Evolutionary conservation across 2,797 vertebrate species (phyloP).

Genomic region (Ctenopoma multispine): DNA sequence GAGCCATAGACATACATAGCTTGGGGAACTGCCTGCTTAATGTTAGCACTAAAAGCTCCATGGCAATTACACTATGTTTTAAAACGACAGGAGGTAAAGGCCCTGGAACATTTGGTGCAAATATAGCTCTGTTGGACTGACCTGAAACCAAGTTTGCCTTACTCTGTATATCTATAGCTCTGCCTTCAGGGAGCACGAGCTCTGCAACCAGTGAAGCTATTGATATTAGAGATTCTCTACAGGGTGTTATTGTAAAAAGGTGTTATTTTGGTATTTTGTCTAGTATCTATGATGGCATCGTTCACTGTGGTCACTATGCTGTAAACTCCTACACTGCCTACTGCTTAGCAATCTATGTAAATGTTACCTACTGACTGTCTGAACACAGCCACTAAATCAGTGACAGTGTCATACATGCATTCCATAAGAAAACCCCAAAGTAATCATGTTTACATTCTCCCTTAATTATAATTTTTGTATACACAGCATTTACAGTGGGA

Average conservation of each 20-base stretch:
- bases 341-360: conserved; percentile 36
- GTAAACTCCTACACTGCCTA: conserved; percentile 63
- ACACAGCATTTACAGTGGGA: neutral
- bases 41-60: conserved; percentile 56
- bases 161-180: conserved; percentile 72
- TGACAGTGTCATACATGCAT: conserved; percentile 6
- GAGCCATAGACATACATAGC: conserved; percentile 73
- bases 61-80: conserved; percentile 42
- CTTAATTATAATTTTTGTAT: neutral
- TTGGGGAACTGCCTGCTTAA: conserved; percentile 52
- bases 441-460: conserved; percentile 30
- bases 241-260: conserved; percentile 58
- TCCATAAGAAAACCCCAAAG: conserved; percentile 51
- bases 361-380: conserved; percentile 16
- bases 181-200: conserved; percentile 60
- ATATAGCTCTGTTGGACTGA: conserved; percentile 47
- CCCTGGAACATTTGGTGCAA: conserved; percentile 55
- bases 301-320: conserved; percentile 42
- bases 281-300: conserved; percentile 21
- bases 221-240: conserved; percentile 59
- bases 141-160: conserved; percentile 77
- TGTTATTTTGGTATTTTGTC: conserved; percentile 1
- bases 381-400: conserved; percentile 10
- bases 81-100: conserved; percentile 39
- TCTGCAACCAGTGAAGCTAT: conserved; percentile 60